A percentile compares a stretch with the other conserved stretches of the same genome.
phyloP scores from a whole-genome alignment of 2,113 vertebrate species.

The Solea solea region DNA sequence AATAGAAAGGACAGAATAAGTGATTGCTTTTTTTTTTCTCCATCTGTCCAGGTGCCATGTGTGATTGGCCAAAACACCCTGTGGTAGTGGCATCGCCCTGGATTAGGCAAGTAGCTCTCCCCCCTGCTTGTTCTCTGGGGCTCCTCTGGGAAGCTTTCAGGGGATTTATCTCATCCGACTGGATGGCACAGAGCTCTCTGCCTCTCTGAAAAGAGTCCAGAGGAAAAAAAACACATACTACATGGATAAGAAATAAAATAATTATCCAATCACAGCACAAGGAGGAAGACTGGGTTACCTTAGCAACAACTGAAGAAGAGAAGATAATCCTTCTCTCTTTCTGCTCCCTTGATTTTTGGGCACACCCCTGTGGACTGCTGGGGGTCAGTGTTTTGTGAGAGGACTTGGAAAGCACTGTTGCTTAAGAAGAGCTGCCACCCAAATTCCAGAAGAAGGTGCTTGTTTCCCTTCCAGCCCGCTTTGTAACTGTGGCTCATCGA shows the following conservation, averaged over 20 bases:
- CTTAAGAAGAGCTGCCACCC: constrained; percentile 59
- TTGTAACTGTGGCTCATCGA: constrained; percentile 50
- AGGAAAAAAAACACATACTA: constrained; percentile 67
- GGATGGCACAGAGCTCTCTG: constrained; percentile 66
- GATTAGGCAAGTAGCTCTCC: constrained; percentile 63
- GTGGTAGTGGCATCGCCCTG: constrained; percentile 65
- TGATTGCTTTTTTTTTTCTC: constrained; percentile 51
- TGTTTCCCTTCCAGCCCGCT: constrained; percentile 24
- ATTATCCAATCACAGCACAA: constrained; percentile 80
- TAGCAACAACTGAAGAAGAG: constrained; percentile 79
- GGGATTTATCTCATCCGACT: constrained; percentile 79
- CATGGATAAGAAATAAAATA: constrained; percentile 78
- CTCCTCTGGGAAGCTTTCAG: constrained; percentile 65
- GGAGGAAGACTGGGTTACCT: constrained; percentile 77
- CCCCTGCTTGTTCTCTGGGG: constrained; percentile 50
- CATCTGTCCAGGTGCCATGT: constrained; percentile 75
- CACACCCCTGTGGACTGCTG: constrained; percentile 74
- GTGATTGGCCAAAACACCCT: constrained; percentile 64
- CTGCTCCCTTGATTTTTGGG: constrained; percentile 66
- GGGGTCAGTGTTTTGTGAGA: constrained; percentile 64
- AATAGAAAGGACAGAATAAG: constrained; percentile 49
- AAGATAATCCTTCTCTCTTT: constrained; percentile 72
- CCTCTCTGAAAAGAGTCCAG: constrained; percentile 69
- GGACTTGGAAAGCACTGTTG: constrained; percentile 52
- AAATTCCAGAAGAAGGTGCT: constrained; percentile 57